Conservation (phyloP, 1,140 invertebrate genomes). For the Pogonomyrmex barbatus region DNA sequence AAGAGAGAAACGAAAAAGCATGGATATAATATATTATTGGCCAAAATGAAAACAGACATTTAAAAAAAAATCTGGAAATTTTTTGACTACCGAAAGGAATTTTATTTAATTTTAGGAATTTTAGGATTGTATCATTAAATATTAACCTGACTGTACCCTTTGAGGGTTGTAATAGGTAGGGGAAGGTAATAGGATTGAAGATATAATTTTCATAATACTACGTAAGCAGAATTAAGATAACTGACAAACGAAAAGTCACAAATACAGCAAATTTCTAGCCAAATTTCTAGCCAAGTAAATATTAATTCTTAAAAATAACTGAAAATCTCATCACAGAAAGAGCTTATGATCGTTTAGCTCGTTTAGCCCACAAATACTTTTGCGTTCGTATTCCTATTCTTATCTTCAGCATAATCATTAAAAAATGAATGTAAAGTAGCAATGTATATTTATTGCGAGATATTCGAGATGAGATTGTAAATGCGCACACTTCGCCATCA, state of each 20-base stretch:
- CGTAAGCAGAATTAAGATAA: not conserved
- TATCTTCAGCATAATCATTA: not conserved
- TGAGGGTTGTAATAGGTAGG: not conserved
- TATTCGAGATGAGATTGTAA: not conserved
- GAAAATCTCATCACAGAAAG: not conserved
- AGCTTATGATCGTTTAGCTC: not conserved
- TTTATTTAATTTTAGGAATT: not conserved
- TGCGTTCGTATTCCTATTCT: not conserved
- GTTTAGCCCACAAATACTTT: not conserved
- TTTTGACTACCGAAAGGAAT: slow-evolving; percentile 2
- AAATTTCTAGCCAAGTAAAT: not conserved
- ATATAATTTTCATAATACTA: slow-evolving; percentile 49
- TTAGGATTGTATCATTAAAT: slow-evolving; percentile 31
- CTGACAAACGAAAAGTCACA: slow-evolving; percentile 1
- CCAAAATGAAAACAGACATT: not conserved
- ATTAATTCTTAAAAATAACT: not conserved
- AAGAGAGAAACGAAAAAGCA: not conserved
- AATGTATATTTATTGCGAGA: not conserved
- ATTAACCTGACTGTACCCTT: slow-evolving; percentile 56
- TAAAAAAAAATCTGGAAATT: not conserved
- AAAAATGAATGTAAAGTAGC: slow-evolving; percentile 4
- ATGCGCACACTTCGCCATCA: not conserved
- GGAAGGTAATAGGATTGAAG: slow-evolving; percentile 42
- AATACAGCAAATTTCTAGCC: not conserved
- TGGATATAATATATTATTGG: not conserved